phyloP scores from a whole-genome alignment of 2,113 vertebrate species.

The Hassar affinis region DNA sequence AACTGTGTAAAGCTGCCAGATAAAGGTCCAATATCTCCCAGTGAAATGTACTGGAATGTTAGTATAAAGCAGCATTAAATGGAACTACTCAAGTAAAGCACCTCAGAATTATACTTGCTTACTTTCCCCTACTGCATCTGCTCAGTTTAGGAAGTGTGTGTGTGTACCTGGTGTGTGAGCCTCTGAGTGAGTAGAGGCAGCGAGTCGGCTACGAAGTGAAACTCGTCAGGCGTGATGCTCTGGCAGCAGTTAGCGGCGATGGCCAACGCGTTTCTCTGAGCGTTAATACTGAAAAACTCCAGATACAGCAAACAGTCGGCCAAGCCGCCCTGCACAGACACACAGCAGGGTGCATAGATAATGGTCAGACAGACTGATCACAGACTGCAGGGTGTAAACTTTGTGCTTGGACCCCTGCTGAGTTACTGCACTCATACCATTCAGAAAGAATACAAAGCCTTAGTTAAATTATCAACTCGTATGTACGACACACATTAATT shows the following conservation, averaged over 20 bases:
- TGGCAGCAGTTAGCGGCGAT: conserved; percentile 99
- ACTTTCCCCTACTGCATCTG: no score
- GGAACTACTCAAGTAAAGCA: no score
- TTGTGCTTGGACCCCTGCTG: not conserved
- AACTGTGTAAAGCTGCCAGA: no score
- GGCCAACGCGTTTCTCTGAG: conserved; percentile 96
- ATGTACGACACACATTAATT: not conserved
- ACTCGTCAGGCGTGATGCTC: conserved; percentile 97
- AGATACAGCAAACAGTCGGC: conserved; percentile 95
- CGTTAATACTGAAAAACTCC: conserved; percentile 99
- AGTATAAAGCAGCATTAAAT: no score
- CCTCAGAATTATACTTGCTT: no score
- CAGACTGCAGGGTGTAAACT: not conserved
- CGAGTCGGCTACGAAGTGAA: conserved; percentile 98
- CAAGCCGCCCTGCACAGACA: conserved; percentile 82
- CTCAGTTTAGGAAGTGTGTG: not conserved
- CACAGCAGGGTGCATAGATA: not conserved
- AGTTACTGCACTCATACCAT: not conserved
- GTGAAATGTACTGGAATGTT: no score
- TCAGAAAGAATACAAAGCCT: no score
- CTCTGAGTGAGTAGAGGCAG: conserved; percentile 96
- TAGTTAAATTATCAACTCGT: not conserved
- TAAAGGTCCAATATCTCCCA: no score
- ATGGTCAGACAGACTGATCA: not conserved
- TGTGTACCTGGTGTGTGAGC: conserved; percentile 90